Base-by-base conservation (phyloP, 2,888 invertebrate genomes). In the Cabera pusaria region DNA sequence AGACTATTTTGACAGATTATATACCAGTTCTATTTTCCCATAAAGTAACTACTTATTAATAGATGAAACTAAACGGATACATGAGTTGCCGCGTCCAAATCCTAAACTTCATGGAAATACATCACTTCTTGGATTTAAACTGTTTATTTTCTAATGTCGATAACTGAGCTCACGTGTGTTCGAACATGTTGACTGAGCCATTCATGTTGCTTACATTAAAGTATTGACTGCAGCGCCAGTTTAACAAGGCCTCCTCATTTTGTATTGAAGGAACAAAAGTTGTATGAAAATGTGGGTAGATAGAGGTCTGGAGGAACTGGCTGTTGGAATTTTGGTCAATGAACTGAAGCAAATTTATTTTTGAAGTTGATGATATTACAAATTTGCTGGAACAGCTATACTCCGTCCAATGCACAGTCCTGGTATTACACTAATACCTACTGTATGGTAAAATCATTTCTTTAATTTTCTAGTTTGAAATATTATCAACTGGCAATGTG, bases 121-220 rank as follows among this genome's bases (percentile, higher is more conserved):
- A 70, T 29, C 17, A 43, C 63, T 64, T 61, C 61, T 56, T 63
- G 49, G 59, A 57, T 63, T 52, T 49, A n/a, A 49, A 51, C 57
- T 81, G 86, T 87, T 86, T 87, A 84, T 85, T 86, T 85, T 80
- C 59, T 64, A 60, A 70, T 75, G 84, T 81, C 85, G 69, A 76
- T 72, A 72, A 64, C 69, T 62, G 62, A 63, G 64, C 69, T 76
- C 78, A 72, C 71, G 72, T 72, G 74, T 60, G 55, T 52, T n/a
- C n/a, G n/a, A n/a, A 57, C 52, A 55, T 65, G 80, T 68, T 74
- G 84, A 86, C 59, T 69, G 85, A 83, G 59, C 48, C 34, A 64
- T 67, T 83, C 81, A 79, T 72, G 67, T 59, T 77, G 81, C 82
- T 78, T 78, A 77, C 60, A 54, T 64, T 70, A 69, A 64, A 66